Evolutionary conservation across 2,113 vertebrate species (phyloP), one percentile per base, ranked within the genome.

Genomic region (Turdus rufiventris): DNA sequence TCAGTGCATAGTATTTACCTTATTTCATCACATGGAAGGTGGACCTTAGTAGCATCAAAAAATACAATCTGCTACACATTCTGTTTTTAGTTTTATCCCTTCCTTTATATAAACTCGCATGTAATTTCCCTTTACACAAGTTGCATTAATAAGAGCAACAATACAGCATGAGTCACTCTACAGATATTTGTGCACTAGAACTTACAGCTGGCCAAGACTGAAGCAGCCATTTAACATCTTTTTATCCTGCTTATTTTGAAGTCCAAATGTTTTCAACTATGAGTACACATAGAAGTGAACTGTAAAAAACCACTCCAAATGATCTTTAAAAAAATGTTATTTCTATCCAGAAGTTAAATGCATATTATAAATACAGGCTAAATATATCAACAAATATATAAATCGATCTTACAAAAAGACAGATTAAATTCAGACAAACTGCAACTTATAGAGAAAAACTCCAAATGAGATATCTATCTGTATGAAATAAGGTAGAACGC

Each of bases 171-270:
- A 91, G 77, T 95, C 85, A 95, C 62, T 88, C 81, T 78, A 76
- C 42, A 63, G 62, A 84, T 33, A 80, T 50, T 82, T 80, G 56
- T 56, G 47, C 7, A 12, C 61, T 45, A 83, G 58, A 20, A 79
- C 45, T 83, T 83, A 62, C 24, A 68, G 60, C 51, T 83, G 76
- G 29, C 60, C 79, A 58, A 78, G 88, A 56, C 6, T 67, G 61
- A 88, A 91, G 84, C 33, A 88, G 60, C 51, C n/a, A 81, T 93
- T 80, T 74, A 84, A 67, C 21, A 53, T 77, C 60, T 66, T 93
- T 93, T 91, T 77, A 67, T 84, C 38, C n/a, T 78, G 40, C 43
- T 68, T 38, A 75, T 81, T 94, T 91, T 60, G 50, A 93, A 93
- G 58, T 54, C 63, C 60, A 6, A 67, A 48, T 40, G 51, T 38